These are phyloP conservation scores for Spinus pinus DNA, from an alignment of 2,797 vertebrate genomes.

Conservation along the genomic window DNA sequence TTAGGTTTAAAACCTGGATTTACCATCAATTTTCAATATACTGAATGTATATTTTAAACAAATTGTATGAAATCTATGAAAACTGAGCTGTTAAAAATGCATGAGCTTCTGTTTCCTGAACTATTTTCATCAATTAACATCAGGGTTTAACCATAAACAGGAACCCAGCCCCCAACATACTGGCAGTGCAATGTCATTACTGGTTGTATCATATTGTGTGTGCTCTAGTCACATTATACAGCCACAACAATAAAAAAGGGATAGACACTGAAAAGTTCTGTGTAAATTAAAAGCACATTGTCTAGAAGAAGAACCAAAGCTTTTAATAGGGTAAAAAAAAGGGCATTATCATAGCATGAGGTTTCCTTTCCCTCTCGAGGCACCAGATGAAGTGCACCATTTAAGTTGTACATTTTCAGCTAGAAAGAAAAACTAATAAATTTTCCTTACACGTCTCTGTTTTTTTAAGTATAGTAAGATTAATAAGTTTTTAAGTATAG, in stretches of 20 bases:
- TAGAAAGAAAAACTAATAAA: background rate
- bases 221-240: background rate
- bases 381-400: background rate
- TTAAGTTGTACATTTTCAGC: background rate
- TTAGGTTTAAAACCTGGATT: conserved; percentile 32
- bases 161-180: background rate
- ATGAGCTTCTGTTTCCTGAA: conserved; percentile 16
- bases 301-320: background rate
- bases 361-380: background rate
- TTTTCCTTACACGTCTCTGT: background rate
- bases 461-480: background rate
- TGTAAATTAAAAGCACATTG: background rate
- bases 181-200: background rate
- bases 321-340: background rate
- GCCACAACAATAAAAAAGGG: background rate
- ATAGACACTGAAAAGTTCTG: background rate
- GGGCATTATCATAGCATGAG: background rate
- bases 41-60: conserved; percentile 9
- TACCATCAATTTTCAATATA: background rate
- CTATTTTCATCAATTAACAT: background rate
- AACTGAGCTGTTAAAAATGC: conserved; percentile 43
- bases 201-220: background rate
- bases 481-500: background rate
- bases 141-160: background rate
- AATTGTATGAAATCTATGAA: background rate